Evolutionary conservation across 92 coral and sea anemone genomes (phyloP), one percentile per base, ranked within the genome.

Genomic region (Phenganax subtilis): DNA sequence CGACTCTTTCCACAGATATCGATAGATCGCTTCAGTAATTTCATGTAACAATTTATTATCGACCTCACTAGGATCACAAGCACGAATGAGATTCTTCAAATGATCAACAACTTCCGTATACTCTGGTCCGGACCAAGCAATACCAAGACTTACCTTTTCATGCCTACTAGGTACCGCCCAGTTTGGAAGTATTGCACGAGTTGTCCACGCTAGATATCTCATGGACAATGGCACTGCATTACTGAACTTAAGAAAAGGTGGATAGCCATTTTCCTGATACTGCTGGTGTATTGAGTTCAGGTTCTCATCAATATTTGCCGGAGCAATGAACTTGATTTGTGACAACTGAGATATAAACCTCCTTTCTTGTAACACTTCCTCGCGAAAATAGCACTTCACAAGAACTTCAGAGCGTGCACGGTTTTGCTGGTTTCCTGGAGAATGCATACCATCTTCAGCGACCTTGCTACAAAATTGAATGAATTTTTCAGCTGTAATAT

Each of bases 211-310:
- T 66, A 91, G 80, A 73, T 86, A 88, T 85, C 87, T 89, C 74
- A 89, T 90, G 52, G 88, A 89, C 57, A 88, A 91, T 17, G 97
- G 87, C 44, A 93, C 72, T 54, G 97, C 87, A 28, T 92, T 92
- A 9, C 90, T 96, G 70, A 91, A 93, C 77, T 93, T 87, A 14
- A 90, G 85, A 81, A 90, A 93, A 28, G 90, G 91, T 31, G 89
- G 90, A 62, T 57, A 72, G 75, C 84, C 89, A 27, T 87, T 90
- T 51, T 63, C 84, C 78, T 85, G 88, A 69, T 87, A 84, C 85
- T 91, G 98, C 44, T 67, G 67, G 55, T 91, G 89, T 11, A 93
- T 82, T 57, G 79, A 88, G 84, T 83, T 82, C 55, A 93, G 88
- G 29, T 91, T 85, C 51, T 77, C 77, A 7, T 76, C 74, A 15